These are phyloP conservation scores for Paramormyrops kingsleyae DNA, from an alignment of 2,113 vertebrate species.

Conservation along the genomic window DNA sequence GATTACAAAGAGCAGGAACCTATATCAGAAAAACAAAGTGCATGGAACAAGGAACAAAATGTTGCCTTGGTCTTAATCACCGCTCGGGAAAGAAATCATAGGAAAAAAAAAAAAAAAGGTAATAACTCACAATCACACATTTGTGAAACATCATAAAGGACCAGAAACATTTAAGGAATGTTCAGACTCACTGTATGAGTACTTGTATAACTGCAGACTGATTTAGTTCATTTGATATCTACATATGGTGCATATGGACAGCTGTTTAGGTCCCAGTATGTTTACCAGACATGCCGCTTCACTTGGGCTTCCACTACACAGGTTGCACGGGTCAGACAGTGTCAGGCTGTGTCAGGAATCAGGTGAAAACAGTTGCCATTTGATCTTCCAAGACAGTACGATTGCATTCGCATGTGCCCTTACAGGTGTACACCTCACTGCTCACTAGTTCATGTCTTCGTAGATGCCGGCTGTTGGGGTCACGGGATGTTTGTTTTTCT, in stretches of 20 bases:
- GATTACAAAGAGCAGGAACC: not conserved
- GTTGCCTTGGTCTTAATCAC: not conserved
- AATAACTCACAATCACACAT: not conserved
- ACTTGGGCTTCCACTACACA: not conserved
- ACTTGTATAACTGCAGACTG: not conserved
- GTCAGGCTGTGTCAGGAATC: not conserved
- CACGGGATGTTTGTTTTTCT: conserved; percentile 82
- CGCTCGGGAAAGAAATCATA: not conserved
- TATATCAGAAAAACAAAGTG: not conserved
- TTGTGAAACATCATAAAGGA: not conserved
- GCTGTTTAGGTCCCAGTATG: not conserved
- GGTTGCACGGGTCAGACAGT: not conserved
- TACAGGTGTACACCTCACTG: not conserved
- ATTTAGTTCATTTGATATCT: not conserved
- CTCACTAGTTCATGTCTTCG: conserved; percentile 76
- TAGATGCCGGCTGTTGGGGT: conserved; percentile 81
- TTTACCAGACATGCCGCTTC: not conserved
- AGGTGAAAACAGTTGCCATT: not conserved
- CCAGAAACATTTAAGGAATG: not conserved
- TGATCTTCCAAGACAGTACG: not conserved
- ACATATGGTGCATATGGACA: not conserved
- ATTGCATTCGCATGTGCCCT: not conserved
- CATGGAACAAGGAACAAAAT: not conserved
- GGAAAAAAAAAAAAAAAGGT: not conserved
- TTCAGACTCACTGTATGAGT: not conserved